Conservation (phyloP, 2,888 invertebrate species). For the Odontothrips loti region DNA sequence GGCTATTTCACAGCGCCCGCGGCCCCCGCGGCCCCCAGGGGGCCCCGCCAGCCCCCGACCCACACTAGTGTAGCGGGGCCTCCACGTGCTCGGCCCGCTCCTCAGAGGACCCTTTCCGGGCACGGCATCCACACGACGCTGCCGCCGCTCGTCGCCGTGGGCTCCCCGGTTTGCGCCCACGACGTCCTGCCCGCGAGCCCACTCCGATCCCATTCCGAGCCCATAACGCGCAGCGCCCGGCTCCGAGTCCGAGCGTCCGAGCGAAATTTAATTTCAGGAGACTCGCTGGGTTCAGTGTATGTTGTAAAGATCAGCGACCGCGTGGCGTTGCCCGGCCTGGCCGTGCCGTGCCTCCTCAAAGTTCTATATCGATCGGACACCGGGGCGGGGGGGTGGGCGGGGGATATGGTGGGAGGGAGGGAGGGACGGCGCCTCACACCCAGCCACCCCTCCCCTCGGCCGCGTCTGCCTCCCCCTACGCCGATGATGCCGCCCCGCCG, state of each 20-base stretch:
- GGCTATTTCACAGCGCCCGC: neutral
- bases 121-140: too few relatives aligned
- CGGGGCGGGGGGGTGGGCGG: neutral
- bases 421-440: neutral
- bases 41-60: neutral
- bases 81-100: too few relatives aligned
- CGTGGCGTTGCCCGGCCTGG: neutral
- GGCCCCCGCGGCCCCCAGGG: neutral
- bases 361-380: slow-evolving; percentile 14
- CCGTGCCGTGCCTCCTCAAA: neutral
- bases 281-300: neutral
- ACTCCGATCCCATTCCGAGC: too few relatives aligned
- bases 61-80: too few relatives aligned
- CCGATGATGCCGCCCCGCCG: neutral
- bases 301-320: slow-evolving; percentile 13
- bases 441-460: neutral
- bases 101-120: too few relatives aligned
- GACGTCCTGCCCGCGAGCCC: too few relatives aligned
- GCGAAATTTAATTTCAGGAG: too few relatives aligned
- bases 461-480: neutral
- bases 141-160: too few relatives aligned
- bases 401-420: neutral
- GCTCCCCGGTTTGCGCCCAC: too few relatives aligned
- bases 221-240: neutral
- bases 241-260: too few relatives aligned